phyloP scores from a whole-genome alignment of 37 sponge, comb jelly and placozoan genomes.

The Ianthella basta region DNA sequence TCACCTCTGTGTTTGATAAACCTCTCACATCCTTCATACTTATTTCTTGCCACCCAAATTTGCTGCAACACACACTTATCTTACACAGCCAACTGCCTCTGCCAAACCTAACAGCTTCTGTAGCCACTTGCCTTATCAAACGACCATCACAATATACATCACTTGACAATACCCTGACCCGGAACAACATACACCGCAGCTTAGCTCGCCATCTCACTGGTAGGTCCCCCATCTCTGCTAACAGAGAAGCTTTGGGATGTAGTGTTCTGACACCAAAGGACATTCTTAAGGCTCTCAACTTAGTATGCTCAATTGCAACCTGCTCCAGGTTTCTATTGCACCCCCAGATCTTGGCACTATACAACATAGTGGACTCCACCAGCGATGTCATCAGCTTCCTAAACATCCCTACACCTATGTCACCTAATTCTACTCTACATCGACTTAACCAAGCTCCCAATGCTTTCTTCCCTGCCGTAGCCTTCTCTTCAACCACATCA shows the following conservation, averaged over 20 bases:
- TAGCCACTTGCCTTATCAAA: background rate
- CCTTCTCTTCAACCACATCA: constrained; percentile 13
- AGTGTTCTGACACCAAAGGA: constrained; percentile 1
- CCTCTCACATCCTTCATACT: background rate
- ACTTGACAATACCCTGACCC: background rate
- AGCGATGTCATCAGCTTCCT: constrained; percentile 12
- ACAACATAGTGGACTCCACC: constrained; percentile 10
- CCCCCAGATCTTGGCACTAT: constrained; percentile 8
- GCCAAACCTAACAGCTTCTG: constrained; percentile 2
- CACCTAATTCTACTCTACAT: constrained; percentile 19
- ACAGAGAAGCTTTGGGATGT: constrained; percentile 14
- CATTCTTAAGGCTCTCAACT: constrained; percentile 18
- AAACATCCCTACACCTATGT: constrained; percentile 11
- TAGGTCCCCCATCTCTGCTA: constrained; percentile 15
- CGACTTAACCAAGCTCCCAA: constrained; percentile 13
- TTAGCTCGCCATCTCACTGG: background rate
- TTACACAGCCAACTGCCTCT: constrained; percentile 11
- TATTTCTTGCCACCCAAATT: background rate
- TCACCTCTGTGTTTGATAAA: background rate
- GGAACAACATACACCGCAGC: constrained; percentile 1
- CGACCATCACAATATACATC: constrained; percentile 4
- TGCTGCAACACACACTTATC: background rate
- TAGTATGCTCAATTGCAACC: constrained; percentile 4
- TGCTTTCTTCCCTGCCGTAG: constrained; percentile 8
- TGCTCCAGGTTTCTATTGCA: background rate